Evolutionary conservation across 2,797 vertebrate genomes (phyloP), one percentile per base, ranked within the genome.

Genomic region (Uromys caudimaculatus): DNA sequence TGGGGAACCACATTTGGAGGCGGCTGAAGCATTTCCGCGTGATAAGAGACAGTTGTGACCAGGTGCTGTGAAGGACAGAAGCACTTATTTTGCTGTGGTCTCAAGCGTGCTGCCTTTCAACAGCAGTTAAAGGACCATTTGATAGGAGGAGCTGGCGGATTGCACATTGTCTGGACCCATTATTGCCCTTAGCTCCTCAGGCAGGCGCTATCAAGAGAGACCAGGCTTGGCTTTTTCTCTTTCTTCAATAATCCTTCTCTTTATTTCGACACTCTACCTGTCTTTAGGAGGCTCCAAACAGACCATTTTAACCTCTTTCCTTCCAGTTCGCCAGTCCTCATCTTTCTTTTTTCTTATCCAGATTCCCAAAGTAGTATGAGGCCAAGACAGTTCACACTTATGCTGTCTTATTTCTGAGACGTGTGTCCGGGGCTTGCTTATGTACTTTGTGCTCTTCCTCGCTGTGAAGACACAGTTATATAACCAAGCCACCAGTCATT

Each of bases 61-160:
- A 93, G 97, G 97, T 94, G 97, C 98, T 98, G 97, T 98, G 98
- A 98, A 98, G 98, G 98, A 97, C 94, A 4, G 98, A 97, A 95
- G 95, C 97, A 67, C 97, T 98, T 97, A 98, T 98, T 98, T 97
- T 95, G 78, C 97, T 93, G 95, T 56, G 95, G 97, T 97, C 97
- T 98, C 98, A 97, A 97, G 97, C 95, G 24, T 81, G 85, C 29
- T 93, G 87, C 97, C 98, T 98, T 98, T 98, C 97, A 98, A 97
- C 98, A 96, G 97, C 97, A 92, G 96, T 98, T 97, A 97, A 98
- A 98, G 97, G 97, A 76, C 97, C 97, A 92, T 97, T 96, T 97
- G 98, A 97, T 97, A 94, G 97, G 97, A 94, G 96, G 96, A 94
- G 97, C 86, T 94, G 96, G 96, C 94, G 96, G 97, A 90, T 92